Evolutionary conservation across 2,113 vertebrate species (phyloP).

Genomic region (Cairina moschata): DNA sequence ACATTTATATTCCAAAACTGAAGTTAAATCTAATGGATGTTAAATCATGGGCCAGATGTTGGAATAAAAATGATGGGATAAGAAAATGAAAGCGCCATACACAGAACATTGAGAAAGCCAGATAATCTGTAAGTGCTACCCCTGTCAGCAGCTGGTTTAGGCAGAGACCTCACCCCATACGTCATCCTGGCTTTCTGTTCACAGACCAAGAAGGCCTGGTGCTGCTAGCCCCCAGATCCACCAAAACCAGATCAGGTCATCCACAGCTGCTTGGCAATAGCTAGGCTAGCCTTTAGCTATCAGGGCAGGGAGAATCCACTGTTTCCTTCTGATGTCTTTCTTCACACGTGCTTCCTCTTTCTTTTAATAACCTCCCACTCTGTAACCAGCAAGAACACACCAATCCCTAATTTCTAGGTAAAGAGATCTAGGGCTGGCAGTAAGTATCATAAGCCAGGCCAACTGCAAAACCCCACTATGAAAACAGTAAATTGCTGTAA

Average conservation of each 20-base stretch:
- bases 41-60: not conserved
- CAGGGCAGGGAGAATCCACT: not conserved
- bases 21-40: not conserved
- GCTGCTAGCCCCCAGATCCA: not conserved
- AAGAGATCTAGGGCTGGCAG: not conserved
- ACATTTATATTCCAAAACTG: not conserved
- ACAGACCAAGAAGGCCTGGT: not conserved
- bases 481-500: not conserved
- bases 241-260: not conserved
- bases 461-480: not conserved
- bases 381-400: not conserved
- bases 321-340: not conserved
- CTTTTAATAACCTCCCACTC: not conserved
- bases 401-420: not conserved
- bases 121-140: not conserved
- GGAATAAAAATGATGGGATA: not conserved
- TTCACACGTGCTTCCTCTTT: not conserved
- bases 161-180: too few species aligned
- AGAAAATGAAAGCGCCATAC: not conserved
- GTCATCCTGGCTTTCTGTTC: not conserved
- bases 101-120: not conserved
- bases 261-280: not conserved
- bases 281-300: not conserved
- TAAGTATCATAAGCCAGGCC: not conserved
- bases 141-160: not conserved